Evolutionary conservation across 2,888 invertebrate species (phyloP).

Genomic region (Campoletis raptor): DNA sequence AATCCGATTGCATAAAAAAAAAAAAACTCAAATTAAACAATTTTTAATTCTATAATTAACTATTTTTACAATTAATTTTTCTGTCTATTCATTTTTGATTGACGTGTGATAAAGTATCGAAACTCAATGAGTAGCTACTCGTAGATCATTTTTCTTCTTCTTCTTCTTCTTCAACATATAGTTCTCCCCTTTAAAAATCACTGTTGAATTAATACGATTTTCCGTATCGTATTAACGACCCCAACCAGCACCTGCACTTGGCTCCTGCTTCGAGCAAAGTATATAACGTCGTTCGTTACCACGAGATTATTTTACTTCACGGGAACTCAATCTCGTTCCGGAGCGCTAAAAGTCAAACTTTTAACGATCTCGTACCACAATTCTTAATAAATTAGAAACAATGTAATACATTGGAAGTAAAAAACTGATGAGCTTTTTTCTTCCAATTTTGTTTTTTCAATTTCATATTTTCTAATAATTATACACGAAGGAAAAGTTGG

Average conservation of each 20-base stretch:
- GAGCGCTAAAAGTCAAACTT: constrained; percentile 52
- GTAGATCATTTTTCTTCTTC: constrained; percentile 9
- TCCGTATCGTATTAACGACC: constrained; percentile 62
- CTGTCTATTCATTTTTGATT: not conserved
- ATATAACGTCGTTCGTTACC: constrained; percentile 52
- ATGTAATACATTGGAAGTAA: constrained; percentile 20
- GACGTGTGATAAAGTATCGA: not conserved
- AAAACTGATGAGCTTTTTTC: not conserved
- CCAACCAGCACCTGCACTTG: constrained; percentile 18
- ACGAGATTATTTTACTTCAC: constrained; percentile 36
- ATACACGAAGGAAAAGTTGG: too few species aligned
- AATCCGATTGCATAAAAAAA: not conserved
- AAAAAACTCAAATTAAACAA: not conserved
- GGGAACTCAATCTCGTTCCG: constrained; percentile 57
- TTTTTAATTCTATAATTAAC: not conserved
- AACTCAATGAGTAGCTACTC: constrained; percentile 1
- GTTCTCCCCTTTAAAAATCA: constrained; percentile 24
- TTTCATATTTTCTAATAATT: not conserved
- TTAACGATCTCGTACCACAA: constrained; percentile 21
- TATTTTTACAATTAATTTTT: not conserved
- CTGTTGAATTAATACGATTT: constrained; percentile 63
- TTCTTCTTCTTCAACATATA: too few species aligned
- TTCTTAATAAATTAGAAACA: constrained; percentile 31
- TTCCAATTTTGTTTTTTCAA: not conserved
- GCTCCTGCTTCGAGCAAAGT: constrained; percentile 13